Percentiles rank a stretch among this genome's conserved stretches.
These are phyloP conservation scores for Cheumatopsyche charites DNA, from an alignment of 1,140 invertebrate species.

Conservation along the genomic window DNA sequence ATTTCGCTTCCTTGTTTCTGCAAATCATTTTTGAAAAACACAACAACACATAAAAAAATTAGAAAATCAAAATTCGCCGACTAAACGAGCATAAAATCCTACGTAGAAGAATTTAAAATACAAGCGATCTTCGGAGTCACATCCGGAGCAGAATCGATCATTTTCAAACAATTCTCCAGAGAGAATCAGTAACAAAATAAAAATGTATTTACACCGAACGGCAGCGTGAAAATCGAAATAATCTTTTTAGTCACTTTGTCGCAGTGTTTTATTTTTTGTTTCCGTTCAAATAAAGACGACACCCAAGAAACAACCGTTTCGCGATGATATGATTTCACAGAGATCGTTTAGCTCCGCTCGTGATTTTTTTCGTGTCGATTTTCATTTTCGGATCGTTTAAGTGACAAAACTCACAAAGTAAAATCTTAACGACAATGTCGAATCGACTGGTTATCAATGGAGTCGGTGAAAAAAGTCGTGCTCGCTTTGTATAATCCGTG, in stretches of 20 bases:
- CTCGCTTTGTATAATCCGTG: too few species aligned
- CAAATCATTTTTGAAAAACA: too few species aligned
- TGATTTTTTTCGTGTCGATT: not conserved
- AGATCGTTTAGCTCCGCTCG: not conserved
- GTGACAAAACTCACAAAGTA: too few species aligned
- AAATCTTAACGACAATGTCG: too few species aligned
- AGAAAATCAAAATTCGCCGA: too few species aligned
- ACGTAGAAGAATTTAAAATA: too few species aligned
- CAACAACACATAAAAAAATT: too few species aligned
- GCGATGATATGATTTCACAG: not conserved
- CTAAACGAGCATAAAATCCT: too few species aligned
- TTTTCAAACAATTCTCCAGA: not conserved
- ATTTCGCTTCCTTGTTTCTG: too few species aligned
- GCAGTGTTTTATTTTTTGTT: not conserved
- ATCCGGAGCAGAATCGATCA: constrained; percentile 3
- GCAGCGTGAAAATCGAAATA: not conserved
- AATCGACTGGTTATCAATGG: too few species aligned
- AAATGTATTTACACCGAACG: not conserved
- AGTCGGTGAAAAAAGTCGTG: too few species aligned
- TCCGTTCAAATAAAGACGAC: not conserved
- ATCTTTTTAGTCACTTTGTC: not conserved
- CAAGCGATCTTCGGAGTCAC: not conserved
- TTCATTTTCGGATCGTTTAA: not conserved
- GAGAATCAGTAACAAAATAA: not conserved
- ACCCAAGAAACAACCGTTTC: not conserved